Percentiles rank a stretch among this genome's conserved stretches.
phyloP scores from a whole-genome alignment of 2,113 vertebrate species.

The Oenanthe melanoleuca region DNA sequence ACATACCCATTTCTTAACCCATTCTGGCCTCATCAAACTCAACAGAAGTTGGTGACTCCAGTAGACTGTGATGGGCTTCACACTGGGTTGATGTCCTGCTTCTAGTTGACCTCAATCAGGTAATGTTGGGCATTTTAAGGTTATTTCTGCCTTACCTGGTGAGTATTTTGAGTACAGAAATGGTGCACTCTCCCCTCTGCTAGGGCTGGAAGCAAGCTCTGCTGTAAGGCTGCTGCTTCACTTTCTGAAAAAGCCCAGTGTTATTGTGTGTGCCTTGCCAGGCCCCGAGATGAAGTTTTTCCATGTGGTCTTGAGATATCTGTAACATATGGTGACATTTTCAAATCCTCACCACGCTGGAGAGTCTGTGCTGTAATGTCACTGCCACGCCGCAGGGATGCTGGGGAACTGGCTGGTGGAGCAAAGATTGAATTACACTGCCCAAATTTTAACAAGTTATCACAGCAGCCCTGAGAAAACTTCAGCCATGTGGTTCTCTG shows the following conservation, averaged over 20 bases:
- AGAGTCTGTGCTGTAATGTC: rapidly evolving
- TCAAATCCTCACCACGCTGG: not conserved
- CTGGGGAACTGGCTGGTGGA: not conserved
- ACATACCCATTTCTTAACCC: conserved; percentile 30
- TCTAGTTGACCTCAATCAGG: not conserved
- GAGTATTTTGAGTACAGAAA: not conserved
- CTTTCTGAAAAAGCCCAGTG: not conserved
- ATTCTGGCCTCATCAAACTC: not conserved
- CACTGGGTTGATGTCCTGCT: not conserved
- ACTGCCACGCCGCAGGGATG: rapidly evolving
- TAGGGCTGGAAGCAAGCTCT: not conserved
- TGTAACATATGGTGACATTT: not conserved
- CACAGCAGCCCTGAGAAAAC: not conserved
- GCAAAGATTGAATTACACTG: not conserved
- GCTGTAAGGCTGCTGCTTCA: not conserved
- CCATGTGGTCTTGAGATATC: not conserved
- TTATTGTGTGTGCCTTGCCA: not conserved
- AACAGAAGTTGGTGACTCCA: not conserved
- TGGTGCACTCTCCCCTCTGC: rapidly evolving
- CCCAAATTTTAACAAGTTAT: conserved; percentile 20
- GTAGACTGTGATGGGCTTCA: rapidly evolving
- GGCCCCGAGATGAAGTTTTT: not conserved
- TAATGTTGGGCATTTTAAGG: not conserved
- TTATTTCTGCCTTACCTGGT: not conserved
- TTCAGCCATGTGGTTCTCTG: not conserved